Evolutionary conservation across 2,888 invertebrate species (phyloP), one percentile per base, ranked within the genome.

Genomic region (Trachelus troglodyta): DNA sequence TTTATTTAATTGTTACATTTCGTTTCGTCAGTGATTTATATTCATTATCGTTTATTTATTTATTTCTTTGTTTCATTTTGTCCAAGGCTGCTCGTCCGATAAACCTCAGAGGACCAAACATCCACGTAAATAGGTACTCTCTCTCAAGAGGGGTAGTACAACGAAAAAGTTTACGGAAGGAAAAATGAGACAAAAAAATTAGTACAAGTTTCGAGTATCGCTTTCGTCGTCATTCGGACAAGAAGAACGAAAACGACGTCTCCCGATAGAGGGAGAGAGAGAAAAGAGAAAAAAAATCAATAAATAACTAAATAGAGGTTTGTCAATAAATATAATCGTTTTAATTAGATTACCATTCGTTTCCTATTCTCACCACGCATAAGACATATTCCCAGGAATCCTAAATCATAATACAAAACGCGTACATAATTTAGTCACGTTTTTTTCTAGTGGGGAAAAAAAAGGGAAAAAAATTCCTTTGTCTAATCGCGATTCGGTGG

Each of bases 31-130:
- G 34, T 56, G 56, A 56, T 56, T 75, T 15, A 35, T 34, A 74
- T 23, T 35, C 34, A 12, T 74, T 34, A 15, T 34, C 30, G 37
- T 34, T 34, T 12, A 35, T 74, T 74, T 30, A 23, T 34, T 75
- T 56, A 12, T 75, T 37, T 31, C 33, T 69, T 69, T 33, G 69
- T 40, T 40, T 56, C 56, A 56, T 56, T 23, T 56, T 56, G 23
- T 56, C 23, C 71, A 71, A 71, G 88, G 89, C 90, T 90, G 89
- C 88, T 89, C 85, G 88, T 90, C 89, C 89, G 90, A 90, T 88
- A 83, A 86, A 86, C 81, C 83, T 87, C 83, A 88, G 90, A 90
- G 89, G 90, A 90, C 90, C 85, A 89, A 90, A 89, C 88, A 88
- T 84, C 81, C 81, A 85, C 82, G 82, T 83, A 79, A 85, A 85